Evolutionary conservation across 2,113 vertebrate genomes (phyloP).

Genomic region (Hippocampus barbouri): DNA sequence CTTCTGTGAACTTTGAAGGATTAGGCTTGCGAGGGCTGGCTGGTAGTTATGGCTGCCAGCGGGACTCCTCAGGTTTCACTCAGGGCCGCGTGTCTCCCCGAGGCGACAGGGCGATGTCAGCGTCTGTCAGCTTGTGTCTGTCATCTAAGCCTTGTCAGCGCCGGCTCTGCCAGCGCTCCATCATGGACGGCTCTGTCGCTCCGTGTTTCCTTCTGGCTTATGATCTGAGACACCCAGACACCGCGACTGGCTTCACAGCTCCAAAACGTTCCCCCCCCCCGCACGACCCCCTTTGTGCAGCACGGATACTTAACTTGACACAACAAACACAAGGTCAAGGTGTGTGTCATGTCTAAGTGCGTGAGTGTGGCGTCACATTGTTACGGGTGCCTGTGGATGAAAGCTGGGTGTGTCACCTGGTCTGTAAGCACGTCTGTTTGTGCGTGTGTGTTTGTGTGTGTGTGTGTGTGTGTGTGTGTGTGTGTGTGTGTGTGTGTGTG

Average conservation of each 20-base stretch:
- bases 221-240: constrained; percentile 64
- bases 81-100: constrained; percentile 55
- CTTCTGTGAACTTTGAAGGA: constrained; percentile 65
- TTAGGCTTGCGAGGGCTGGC: constrained; percentile 58
- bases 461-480: constrained; percentile 19
- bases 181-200: constrained; percentile 56
- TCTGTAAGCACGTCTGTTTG: constrained; percentile 20
- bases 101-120: constrained; percentile 74
- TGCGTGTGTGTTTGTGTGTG: constrained; percentile 13
- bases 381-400: constrained; percentile 30
- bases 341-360: constrained; percentile 53
- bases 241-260: constrained; percentile 36
- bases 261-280: neutral
- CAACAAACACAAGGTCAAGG: constrained; percentile 69
- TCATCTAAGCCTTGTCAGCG: constrained; percentile 67
- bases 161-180: constrained; percentile 52
- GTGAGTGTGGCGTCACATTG: constrained; percentile 28
- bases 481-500: constrained; percentile 20
- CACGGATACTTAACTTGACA: constrained; percentile 49
- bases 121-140: constrained; percentile 71
- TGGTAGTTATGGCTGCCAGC: constrained; percentile 57
- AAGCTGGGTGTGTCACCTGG: constrained; percentile 50
- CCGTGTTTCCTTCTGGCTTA: constrained; percentile 60
- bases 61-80: constrained; percentile 70
- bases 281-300: neutral